Evolutionary conservation across 2,113 vertebrate genomes (phyloP), one percentile per base, ranked within the genome.

Genomic region (Heteronetta atricapilla): DNA sequence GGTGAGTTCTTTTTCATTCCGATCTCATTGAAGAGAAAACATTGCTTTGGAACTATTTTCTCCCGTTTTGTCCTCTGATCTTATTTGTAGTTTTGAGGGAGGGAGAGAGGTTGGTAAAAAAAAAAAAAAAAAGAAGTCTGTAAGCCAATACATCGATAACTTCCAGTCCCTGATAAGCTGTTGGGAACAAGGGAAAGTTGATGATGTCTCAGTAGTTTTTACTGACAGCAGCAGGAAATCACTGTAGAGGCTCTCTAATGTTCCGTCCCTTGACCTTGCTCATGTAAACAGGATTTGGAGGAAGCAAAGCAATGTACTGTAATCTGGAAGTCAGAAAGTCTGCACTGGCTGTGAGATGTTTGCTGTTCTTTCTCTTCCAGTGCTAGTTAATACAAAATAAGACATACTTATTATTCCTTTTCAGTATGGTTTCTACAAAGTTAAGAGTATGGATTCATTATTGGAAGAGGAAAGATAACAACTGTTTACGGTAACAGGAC

Each of bases 281-380:
- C 94, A 53, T 97, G 93, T 97, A 96, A 97, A 97, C 94, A 94
- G 93, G 88, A 96, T 95, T 93, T 95, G 73, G 80, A 95, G 87
- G 92, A 95, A 95, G 87, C 78, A 95, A 95, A 94, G 91, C 88
- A 91, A 52, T 42, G 78, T 90, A 60, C 88, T 92, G 80, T 94
- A 90, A 93, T 94, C 86, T 96, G 90, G 76, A 95, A 94, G 80
- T 91, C 76, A 64, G 63, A 95, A 81, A 48, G 73, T 80, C 88
- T 86, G 88, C 0, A 0, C 68, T 78, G 58, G 22, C 42, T 95
- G 60, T 28, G 90, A 91, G 42, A 44, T 59, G 33, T 93, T 91
- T 94, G 93, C 79, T 94, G 33, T 77, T 93, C 38, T 93, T 93
- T 97, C 46, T 95, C 34, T 93, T 72, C n/a, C 46, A 91, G 56